Evolutionary conservation across 2,113 vertebrate species (phyloP).

Genomic region (Saccopteryx leptura): DNA sequence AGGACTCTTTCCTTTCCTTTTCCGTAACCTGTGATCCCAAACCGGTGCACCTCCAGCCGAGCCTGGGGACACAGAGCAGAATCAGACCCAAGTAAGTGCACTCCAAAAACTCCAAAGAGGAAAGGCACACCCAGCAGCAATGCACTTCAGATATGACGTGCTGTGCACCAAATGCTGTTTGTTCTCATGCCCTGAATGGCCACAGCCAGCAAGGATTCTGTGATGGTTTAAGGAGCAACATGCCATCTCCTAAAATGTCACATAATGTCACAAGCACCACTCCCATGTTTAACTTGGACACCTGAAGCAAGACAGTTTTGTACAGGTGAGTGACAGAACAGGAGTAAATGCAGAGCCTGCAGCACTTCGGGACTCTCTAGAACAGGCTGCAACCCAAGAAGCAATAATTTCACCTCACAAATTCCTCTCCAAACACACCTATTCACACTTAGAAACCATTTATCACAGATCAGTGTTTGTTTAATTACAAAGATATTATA

Average conservation of each 20-base stretch:
- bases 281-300: background rate
- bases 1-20: constrained; percentile 94
- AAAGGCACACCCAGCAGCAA: accelerated
- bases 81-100: accelerated
- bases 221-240: background rate
- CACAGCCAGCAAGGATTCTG: too few species aligned
- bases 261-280: accelerated
- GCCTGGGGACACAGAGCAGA: constrained; percentile 87
- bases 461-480: background rate
- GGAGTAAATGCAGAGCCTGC: background rate
- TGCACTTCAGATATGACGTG: accelerated
- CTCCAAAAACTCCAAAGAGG: too few species aligned
- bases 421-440: background rate
- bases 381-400: background rate
- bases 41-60: constrained; percentile 96
- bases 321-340: background rate
- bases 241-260: background rate
- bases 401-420: background rate
- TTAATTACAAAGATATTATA: too few species aligned
- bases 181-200: background rate
- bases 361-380: too few species aligned
- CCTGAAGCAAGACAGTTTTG: background rate
- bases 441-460: background rate
- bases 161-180: accelerated
- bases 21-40: constrained; percentile 96